Evolutionary conservation across 1,140 invertebrate genomes (phyloP), one percentile per base, ranked within the genome.

Genomic region (Lepidurus packardi): DNA sequence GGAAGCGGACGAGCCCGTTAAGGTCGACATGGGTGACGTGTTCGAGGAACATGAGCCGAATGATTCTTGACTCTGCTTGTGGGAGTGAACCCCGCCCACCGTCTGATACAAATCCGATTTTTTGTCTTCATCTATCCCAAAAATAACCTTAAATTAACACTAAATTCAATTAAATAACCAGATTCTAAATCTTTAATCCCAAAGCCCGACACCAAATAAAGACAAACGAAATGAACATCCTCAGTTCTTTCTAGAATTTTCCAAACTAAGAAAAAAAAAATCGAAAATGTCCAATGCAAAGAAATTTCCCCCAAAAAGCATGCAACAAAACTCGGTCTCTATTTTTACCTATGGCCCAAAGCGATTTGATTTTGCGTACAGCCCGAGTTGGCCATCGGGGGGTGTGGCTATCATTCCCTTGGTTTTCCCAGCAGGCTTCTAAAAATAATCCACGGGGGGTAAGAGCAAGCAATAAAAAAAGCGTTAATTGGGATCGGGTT

Each of bases 11-110:
- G 83, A 86, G 82, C 93, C 93, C 21, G 94, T 95, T 11, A 95
- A 85, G 0, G 94, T 96, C 8, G 94, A 95, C 79, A 93, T 90
- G 24, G 94, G 93, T 84, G 93, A 95, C 7, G 93, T 94, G 81
- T 94, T 94, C 1, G 92, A 94, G 25, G 89, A 88, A 80, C 90
- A 88, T 4, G 88, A 90, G n/a, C 87, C 85, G 79, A 87, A 89
- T 0, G 89, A 88, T 75, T 89, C 88, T 45, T 89, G 87, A 42
- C 85, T 85, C 13, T 85, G 73, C 10, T 65, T 65, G 13, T 65
- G 53, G 53, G 53, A 13, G 53, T 65, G 53, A 21, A 13, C 13
- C 21, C 53, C 53, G 6, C 16, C 53, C 53, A 65, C 53, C 9
- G 53, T n/a, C 53, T 65, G 53, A 21, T 65, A 65, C 53, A 65